Conservation (phyloP, 2,113 vertebrate species). For the Hipposideros armiger region DNA sequence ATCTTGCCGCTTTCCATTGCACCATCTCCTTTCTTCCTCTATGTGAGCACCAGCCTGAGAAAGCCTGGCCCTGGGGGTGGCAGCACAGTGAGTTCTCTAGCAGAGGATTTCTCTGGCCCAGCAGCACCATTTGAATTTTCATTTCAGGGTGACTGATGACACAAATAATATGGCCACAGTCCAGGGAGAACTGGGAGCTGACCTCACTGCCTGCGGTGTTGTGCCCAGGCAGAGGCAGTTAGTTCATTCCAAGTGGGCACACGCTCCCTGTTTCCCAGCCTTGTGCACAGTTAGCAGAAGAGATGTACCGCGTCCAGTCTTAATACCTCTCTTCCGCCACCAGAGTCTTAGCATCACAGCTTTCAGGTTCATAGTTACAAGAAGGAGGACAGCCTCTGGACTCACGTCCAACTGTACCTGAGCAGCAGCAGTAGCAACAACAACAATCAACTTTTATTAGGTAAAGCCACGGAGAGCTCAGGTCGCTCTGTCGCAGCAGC, state of each 20-base stretch:
- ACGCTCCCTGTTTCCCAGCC: background rate
- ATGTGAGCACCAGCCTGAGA: background rate
- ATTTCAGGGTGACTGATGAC: background rate
- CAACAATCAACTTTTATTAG: background rate
- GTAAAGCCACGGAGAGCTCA: background rate
- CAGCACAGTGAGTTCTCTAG: background rate
- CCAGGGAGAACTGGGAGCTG: background rate
- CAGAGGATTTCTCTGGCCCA: background rate
- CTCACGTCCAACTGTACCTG: rapidly evolving
- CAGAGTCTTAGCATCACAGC: background rate
- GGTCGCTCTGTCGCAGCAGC: background rate
- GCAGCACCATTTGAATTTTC: background rate
- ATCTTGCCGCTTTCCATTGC: background rate
- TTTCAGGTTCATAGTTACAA: background rate
- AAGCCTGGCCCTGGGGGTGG: background rate
- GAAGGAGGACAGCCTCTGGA: background rate
- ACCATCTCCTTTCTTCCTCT: background rate
- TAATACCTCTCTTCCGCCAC: background rate
- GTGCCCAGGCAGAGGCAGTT: background rate
- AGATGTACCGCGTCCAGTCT: background rate
- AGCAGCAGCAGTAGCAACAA: background rate
- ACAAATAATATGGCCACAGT: background rate
- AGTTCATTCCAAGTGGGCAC: rapidly evolving
- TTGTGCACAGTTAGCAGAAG: background rate
- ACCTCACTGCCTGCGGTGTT: background rate